Evolutionary conservation across 2,888 invertebrate genomes (phyloP).

Genomic region (Thera obeliscata): DNA sequence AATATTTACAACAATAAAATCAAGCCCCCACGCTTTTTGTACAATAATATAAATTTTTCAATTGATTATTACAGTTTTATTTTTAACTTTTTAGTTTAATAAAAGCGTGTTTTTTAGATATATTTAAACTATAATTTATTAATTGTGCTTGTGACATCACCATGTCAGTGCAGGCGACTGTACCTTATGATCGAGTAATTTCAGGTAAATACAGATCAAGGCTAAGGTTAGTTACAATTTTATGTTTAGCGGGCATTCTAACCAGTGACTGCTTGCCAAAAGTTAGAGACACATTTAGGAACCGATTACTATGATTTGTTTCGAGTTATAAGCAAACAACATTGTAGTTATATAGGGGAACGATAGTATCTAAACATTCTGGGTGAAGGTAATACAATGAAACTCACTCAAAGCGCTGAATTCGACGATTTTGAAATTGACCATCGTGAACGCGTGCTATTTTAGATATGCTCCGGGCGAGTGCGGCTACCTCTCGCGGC

Average conservation of each 20-base stretch:
- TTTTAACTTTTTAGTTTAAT: no score
- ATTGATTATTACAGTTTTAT: no score
- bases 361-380: neutral
- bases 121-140: no score
- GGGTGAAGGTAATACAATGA: neutral
- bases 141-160: no score
- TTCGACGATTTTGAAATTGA: conserved; percentile 67
- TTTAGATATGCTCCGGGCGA: conserved; percentile 27
- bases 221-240: conserved; percentile 17
- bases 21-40: no score
- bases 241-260: conserved; percentile 13
- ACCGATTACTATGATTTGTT: conserved; percentile 10
- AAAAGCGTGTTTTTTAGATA: no score
- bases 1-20: no score
- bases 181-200: neutral
- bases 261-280: conserved; percentile 28
- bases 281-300: conserved; percentile 6
- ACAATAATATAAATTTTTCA: no score
- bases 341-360: neutral
- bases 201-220: conserved; percentile 12
- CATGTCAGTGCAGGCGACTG: neutral
- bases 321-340: neutral
- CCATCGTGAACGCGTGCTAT: conserved; percentile 56
- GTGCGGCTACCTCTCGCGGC: conserved; percentile 55
- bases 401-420: conserved; percentile 72